Evolutionary conservation across 2,888 invertebrate genomes (phyloP), one percentile per base, ranked within the genome.

Genomic region (Leptinotarsa rubiginosa): DNA sequence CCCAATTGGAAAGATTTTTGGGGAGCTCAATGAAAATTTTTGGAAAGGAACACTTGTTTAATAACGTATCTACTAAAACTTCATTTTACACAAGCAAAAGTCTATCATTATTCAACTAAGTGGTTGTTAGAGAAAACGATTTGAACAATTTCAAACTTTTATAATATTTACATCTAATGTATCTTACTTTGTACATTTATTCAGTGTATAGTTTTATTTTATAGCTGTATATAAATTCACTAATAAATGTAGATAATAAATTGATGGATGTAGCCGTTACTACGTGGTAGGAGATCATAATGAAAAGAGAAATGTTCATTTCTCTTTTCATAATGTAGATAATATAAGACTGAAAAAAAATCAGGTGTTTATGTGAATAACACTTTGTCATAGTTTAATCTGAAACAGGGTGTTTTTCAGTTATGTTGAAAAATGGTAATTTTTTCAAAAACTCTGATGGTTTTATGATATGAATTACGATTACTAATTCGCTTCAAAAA

Each of bases 281-380:
- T 22, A 22, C 22, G 22, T 22, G 22, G 3, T 22, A 22, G 22
- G 22, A 22, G 3, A 22, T 22, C 22, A 22, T 22, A 22, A 22
- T 22, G 22, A 22, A 22, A 22, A 22, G 22, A 22, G 22, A 22
- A 22, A 22, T 22, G 22, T 22, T 22, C 22, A 22, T 22, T 22
- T 22, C 22, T 22, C 22, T 22, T 22, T 22, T 22, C 22, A 22
- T 22, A 22, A n/a, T n/a, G n/a, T n/a, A n/a, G n/a, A 41, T 62
- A 31, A 62, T 31, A 62, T 31, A 62, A 62, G 62, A 62, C 62
- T 62, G 62, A 62, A 41, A 10, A 10, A 41, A 62, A 62, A 62
- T 62, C 62, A 22, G n/a, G 62, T 62, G 62, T 62, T 25, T 62
- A 62, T 62, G 62, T 41, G 62, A 31, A 31, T 62, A 31, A 62